Conservation (phyloP, 1,140 invertebrate species). For the Mactra quadrangularis region DNA sequence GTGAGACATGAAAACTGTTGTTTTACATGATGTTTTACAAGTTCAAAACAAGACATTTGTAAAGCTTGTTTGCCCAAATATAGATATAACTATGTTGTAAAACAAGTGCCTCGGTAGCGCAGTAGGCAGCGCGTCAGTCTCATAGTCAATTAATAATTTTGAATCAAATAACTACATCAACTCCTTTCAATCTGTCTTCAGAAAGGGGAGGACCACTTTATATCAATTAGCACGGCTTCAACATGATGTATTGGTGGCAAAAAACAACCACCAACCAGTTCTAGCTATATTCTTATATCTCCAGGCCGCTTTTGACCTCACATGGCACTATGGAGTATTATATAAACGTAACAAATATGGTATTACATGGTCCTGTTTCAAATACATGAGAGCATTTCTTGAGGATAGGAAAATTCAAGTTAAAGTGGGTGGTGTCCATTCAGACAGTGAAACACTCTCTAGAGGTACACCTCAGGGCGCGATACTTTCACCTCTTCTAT, state of each 20-base stretch:
- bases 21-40: too few species aligned
- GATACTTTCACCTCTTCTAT: slow-evolving; percentile 20
- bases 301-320: slow-evolving; percentile 8
- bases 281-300: neutral
- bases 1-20: too few species aligned
- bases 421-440: neutral
- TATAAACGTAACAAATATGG: slow-evolving; percentile 15
- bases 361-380: neutral
- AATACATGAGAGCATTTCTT: neutral
- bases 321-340: neutral
- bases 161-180: neutral
- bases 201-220: slow-evolving; percentile 2
- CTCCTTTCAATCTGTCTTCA: slow-evolving; percentile 12
- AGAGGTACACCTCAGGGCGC: neutral
- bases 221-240: neutral
- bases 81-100: too few species aligned
- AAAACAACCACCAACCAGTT: neutral
- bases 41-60: too few species aligned
- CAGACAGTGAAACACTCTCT: neutral
- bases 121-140: too few species aligned
- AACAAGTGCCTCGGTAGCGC: too few species aligned
- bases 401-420: slow-evolving; percentile 11
- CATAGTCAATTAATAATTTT: too few species aligned
- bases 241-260: neutral
- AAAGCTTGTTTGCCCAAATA: too few species aligned